Conservation (phyloP, 1,140 invertebrate genomes). For the Brachionus koreanus region DNA sequence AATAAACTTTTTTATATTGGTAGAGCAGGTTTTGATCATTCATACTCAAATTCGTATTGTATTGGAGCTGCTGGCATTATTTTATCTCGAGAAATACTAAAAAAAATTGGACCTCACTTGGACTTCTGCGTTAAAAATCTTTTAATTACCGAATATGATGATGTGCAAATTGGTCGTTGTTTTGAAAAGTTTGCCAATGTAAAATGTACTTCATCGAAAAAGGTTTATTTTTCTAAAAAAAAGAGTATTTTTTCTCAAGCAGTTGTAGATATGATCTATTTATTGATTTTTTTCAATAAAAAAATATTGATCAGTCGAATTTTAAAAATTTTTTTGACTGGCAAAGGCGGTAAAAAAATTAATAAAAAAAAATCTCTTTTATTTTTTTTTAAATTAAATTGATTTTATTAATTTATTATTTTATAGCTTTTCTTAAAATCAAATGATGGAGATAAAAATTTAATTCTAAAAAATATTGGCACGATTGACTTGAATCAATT, state of each 20-base stretch:
- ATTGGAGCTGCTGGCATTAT: constrained; percentile 98
- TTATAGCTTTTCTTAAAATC: no score
- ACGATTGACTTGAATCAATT: no score
- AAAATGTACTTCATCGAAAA: constrained; percentile 96
- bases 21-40: constrained; percentile 64
- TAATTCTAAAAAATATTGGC: no score
- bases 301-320: no score
- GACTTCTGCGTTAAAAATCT: constrained; percentile 76
- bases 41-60: constrained; percentile 93
- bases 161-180: constrained; percentile 93
- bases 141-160: constrained; percentile 85
- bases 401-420: no score
- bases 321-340: no score
- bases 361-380: no score
- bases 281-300: no score
- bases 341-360: no score
- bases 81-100: constrained; percentile 60
- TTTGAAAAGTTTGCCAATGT: constrained; percentile 88
- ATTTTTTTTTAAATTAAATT: no score
- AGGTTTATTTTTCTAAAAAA: constrained; percentile 66
- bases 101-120: constrained; percentile 63
- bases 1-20: constrained; percentile 53
- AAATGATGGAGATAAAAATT: no score
- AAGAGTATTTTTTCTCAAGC: neutral
- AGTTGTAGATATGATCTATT: neutral